Base-by-base conservation (phyloP, 2,113 vertebrate genomes). In the Cyprinodon brontotheroides region DNA sequence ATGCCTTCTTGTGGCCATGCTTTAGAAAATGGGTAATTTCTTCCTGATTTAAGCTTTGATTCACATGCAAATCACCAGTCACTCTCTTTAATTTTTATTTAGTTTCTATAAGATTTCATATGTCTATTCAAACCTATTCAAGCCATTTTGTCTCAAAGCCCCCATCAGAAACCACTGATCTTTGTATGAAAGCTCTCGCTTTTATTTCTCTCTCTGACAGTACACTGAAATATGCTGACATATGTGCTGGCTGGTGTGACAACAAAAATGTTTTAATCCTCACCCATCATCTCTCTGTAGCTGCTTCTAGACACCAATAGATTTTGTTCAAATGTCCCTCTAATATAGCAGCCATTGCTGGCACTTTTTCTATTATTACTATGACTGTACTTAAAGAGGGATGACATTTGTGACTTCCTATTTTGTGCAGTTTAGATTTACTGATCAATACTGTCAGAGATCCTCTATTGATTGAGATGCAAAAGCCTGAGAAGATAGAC, bases 361-460 rank as follows among this genome's bases (percentile, higher is more conserved):
- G 7, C 3, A 17, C 17, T 2, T 53, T 53, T n/a, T 53, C 9
- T 53, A 20, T 20, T 15, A 5, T 5, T 6, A 12, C 12, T 17
- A 50, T 12, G 3, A 50, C 48, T 14, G 17, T 41, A 13, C 14
- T 50, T 50, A 40, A 72, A 41, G 8, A 74, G 65, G 41, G 37
- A 7, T 8, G 45, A 36, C 41, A 13, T 17, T 20, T 15, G 48
- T 53, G 38, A 20, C 43, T 29, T 45, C 45, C 3, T 36, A 1
- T 60, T 38, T 67, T 38, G 38, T 70, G 36, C 48, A 6, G 48
- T 15, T 50, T 50, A 14, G 12, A 50, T 43, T 59, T 17, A 70
- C 64, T 59, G 75, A 65, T 70, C 59, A 60, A n/a, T 10, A 47
- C 29, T 60, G 47, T 63, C 57, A n/a, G 12, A 59, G 53, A 47